Percentiles rank a stretch among this genome's conserved stretches.
Evolutionary conservation across 2,888 invertebrate genomes (phyloP).

Genomic region (Tuberolachnus salignus): DNA sequence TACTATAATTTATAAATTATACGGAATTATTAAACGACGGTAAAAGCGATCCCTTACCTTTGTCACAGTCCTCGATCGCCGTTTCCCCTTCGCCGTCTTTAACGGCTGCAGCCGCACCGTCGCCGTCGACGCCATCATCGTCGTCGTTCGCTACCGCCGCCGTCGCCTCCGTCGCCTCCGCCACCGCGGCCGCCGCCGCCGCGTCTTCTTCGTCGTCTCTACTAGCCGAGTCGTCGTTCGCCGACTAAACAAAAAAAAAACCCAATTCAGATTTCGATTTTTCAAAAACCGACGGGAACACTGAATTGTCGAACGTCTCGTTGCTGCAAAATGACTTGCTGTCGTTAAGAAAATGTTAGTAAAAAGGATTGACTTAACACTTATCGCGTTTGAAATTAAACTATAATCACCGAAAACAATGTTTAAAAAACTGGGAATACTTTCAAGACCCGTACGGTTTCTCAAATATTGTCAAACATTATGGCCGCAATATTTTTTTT

Average conservation of each 20-base stretch:
- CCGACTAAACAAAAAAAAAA: slow-evolving; percentile 17
- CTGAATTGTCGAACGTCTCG: no score
- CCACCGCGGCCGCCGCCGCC: not conserved
- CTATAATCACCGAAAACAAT: no score
- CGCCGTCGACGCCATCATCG: not conserved
- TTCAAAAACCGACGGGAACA: no score
- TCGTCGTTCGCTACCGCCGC: not conserved
- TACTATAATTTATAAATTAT: slow-evolving; percentile 56
- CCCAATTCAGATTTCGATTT: not conserved
- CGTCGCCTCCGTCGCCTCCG: not conserved
- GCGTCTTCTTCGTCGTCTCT: slow-evolving; percentile 39
- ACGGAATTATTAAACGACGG: slow-evolving; percentile 56
- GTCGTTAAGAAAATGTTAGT: no score
- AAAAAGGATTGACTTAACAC: no score
- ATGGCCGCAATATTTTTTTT: no score
- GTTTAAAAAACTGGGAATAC: no score
- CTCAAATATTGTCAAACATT: no score
- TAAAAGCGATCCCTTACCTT: slow-evolving; percentile 48
- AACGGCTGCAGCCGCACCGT: not conserved
- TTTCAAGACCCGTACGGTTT: no score
- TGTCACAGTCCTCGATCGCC: slow-evolving; percentile 22
- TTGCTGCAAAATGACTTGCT: no score
- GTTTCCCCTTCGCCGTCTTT: slow-evolving; percentile 30
- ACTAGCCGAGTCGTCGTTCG: slow-evolving; percentile 24
- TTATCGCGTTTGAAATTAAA: no score